Evolutionary conservation across 2,888 invertebrate species (phyloP), one percentile per base, ranked within the genome.

Genomic region (Fragum whitleyi): DNA sequence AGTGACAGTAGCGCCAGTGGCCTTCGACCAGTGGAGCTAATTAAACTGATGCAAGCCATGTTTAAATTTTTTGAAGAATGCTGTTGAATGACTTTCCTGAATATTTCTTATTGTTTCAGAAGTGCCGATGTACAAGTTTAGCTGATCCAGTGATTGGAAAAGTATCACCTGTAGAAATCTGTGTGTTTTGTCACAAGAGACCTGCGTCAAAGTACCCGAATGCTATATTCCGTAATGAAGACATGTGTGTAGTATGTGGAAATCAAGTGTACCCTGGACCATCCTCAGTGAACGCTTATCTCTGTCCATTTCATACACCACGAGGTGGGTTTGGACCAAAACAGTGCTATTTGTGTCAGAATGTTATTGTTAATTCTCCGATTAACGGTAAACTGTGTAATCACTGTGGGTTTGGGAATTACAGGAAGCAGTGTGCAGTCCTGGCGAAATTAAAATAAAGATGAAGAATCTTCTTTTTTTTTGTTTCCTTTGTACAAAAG

Each of bases 241-340:
- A 75, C 39, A 86, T 83, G 82, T 90, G 89, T 79, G 79, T 87
- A 3, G 71, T 87, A 11, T 89, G 89, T 80, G 86, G 88, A 1
- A 65, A 71, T 42, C 55, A 72, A 6, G 36, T 71, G 19, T 32
- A 74, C 32, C 47, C 76, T 26, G 71, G 53, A 29, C 67, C 65
- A 28, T 57, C 29, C 19, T 36, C 53, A 0, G 23, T 39, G 32
- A 21, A 55, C 1, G 86, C 81, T 19, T 47, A 74, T 42, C 59
- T 81, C n/a, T 86, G 86, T 72, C 69, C 59, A 26, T 86, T 81
- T 39, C 86, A 86, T 68, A 51, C 55, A 23, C 53, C 53, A 3
- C 14, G 29, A 21, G 69, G 79, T 23, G 39, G 72, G 14, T 47
- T 77, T 14, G 53, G 29, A n/a, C 61, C 73, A n/a, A 51, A 47